Conservation (phyloP, 2,888 invertebrate genomes). For the Mycalesis mineus region DNA sequence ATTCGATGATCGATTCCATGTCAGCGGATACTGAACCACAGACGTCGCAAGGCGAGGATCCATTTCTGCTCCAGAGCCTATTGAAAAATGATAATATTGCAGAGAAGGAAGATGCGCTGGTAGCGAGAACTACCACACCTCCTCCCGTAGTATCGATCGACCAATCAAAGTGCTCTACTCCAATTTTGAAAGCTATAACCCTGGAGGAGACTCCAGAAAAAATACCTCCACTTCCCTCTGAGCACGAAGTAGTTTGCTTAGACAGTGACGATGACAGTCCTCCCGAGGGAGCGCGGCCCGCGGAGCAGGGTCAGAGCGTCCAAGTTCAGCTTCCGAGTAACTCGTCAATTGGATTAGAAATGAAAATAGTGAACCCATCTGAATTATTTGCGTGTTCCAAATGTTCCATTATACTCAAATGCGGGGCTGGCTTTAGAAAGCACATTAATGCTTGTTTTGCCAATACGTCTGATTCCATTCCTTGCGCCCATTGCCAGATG, state of each 20-base stretch:
- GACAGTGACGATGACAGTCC: slow-evolving; percentile 64
- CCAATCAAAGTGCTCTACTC: slow-evolving; percentile 20
- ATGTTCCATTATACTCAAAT: slow-evolving; percentile 38
- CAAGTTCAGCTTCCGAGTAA: neutral
- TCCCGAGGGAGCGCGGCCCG: slow-evolving; percentile 39
- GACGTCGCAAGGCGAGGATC: too few species aligned
- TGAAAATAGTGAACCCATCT: slow-evolving; percentile 14
- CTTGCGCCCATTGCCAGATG: slow-evolving; percentile 36
- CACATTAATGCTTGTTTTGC: slow-evolving; percentile 39
- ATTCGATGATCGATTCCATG: slow-evolving; percentile 36
- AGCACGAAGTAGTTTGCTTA: slow-evolving; percentile 43
- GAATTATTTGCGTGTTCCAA: slow-evolving; percentile 45
- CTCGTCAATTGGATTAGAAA: neutral
- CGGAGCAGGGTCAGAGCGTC: neutral
- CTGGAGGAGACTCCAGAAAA: slow-evolving; percentile 26
- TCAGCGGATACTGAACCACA: neutral
- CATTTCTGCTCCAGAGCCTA: neutral
- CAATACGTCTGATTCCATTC: slow-evolving; percentile 13
- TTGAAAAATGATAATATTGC: neutral
- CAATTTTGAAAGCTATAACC: slow-evolving; percentile 43
- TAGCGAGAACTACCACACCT: slow-evolving; percentile 13
- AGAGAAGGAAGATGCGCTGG: neutral
- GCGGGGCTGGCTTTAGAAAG: slow-evolving; percentile 39
- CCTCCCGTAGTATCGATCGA: neutral
- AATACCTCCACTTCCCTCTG: neutral